Evolutionary conservation across 2,888 invertebrate genomes (phyloP), one percentile per base, ranked within the genome.

Genomic region (Ophion obscuratus): DNA sequence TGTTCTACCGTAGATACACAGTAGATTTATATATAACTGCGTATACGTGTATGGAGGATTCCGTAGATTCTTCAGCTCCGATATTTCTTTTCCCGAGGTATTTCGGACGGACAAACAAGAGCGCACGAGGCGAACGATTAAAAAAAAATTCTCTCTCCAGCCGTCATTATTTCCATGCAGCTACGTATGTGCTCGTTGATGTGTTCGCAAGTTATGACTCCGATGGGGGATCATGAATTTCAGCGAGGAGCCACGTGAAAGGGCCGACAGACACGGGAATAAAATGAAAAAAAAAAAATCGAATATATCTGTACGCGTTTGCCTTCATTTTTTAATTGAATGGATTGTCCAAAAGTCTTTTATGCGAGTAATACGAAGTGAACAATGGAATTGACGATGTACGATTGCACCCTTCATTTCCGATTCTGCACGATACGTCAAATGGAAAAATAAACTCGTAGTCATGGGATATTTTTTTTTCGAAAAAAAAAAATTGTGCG

Each of bases 201-300:
- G 67, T 68, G 68, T 79, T 79, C 70, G 79, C 36, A 70, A 84
- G 68, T 84, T 84, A 80, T 80, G 74, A 74, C 53, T 74, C 74
- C 59, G 62, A 53, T 20, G 82, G 61, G 70, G 59, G 17, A 36
- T 74, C 79, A 40, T 71, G 75, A 80, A 80, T 80, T 80, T 61
- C 75, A 76, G 17, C 53, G 57, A 44, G 53, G 20, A 44, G 76
- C 20, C 40, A 53, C 36, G 66, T 47, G 44, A 62, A 36, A 64
- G 59, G 10, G 59, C 47, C 70, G 36, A 64, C 75, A 75, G 71
- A 47, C 53, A 61, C 31, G 31, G 17, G 66, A 64, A 24, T 61
- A 24, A 61, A 68, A 11, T 14, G n/a, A 61, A 61, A 62, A 24
- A 31, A 24, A 31, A 64, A 53, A 53, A 74, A 10, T 11, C n/a